Conservation (phyloP, 2,113 vertebrate species). For the Bos taurus region ARS-UCD2.0 NC_037347.1:61537501-61538000, state of each 20-base stretch:
- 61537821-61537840: background rate
- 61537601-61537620: background rate
- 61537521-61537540: background rate
- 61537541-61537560: background rate
- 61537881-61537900: background rate
- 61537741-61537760: constrained; percentile 43
- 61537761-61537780: constrained; percentile 35
- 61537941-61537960: background rate
- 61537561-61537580: background rate
- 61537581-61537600: background rate
- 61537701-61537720: background rate
- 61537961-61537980: background rate
- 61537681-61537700: background rate
- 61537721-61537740: background rate
- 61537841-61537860: background rate
- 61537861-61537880: background rate
- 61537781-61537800: background rate
- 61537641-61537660: background rate
- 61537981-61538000: background rate
- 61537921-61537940: background rate
- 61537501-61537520: background rate
- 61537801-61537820: background rate
- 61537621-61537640: background rate
- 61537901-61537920: background rate
- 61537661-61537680: background rate